Conservation (phyloP, 2,888 invertebrate genomes). For the Mesoligia furuncula region DNA sequence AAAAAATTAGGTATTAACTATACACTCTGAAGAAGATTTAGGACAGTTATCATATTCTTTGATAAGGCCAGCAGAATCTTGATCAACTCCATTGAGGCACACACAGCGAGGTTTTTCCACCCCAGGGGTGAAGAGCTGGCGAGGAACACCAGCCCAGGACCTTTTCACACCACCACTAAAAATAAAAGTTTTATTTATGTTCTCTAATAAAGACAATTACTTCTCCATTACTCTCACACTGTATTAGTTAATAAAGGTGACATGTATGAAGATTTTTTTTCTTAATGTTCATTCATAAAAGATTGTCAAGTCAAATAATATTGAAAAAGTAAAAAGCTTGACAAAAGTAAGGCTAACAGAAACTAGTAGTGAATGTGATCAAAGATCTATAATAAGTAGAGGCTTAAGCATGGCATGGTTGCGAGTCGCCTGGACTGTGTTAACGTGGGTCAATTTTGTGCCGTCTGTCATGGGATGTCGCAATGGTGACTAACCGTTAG, state of each 20-base stretch:
- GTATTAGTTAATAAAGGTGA: neutral
- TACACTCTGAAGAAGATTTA: conserved; percentile 89
- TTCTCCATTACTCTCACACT: neutral
- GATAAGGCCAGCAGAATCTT: conserved; percentile 87
- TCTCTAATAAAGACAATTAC: neutral
- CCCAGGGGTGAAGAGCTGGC: conserved; percentile 94
- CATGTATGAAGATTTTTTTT: neutral
- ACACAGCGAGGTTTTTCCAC: conserved; percentile 94
- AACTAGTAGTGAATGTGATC: neutral
- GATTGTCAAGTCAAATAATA: neutral
- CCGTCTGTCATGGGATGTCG: too few relatives aligned
- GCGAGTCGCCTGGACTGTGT: too few relatives aligned
- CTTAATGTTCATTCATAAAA: neutral
- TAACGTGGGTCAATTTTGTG: too few relatives aligned
- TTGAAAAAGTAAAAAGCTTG: neutral
- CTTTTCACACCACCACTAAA: conserved; percentile 96
- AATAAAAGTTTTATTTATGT: conserved; percentile 64
- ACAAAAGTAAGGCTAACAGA: neutral
- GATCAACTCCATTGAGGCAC: conserved; percentile 92
- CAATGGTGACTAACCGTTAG: too few relatives aligned
- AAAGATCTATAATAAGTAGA: neutral
- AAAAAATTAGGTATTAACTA: conserved; percentile 56
- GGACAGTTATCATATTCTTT: conserved; percentile 93
- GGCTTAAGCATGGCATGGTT: too few relatives aligned
- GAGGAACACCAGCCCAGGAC: conserved; percentile 97